Base-by-base conservation (phyloP, 2,113 vertebrate species). In the Sisor rabdophorus region DNA sequence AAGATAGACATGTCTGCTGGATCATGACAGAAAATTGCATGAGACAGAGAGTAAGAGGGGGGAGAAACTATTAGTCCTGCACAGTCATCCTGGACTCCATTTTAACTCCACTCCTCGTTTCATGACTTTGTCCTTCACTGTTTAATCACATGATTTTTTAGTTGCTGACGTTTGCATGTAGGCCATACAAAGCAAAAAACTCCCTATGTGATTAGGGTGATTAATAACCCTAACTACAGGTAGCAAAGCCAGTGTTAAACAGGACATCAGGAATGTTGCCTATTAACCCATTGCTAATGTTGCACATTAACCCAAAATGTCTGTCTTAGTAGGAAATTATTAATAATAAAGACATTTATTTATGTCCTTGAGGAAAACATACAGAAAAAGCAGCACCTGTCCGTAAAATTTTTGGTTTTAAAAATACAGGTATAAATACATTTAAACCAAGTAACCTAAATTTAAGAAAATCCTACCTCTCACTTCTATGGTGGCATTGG, bases 401-500 rank as follows among this genome's bases (percentile, higher is more conserved):
- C 40, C 17, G 24, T 50, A 10, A 68, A 26, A 9, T 26, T 22
- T 67, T 67, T 48, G 7, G 32, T 36, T 36, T 36, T 3, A 36
- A 67, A 52, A 68, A 52, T 2, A 48, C 4, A 22, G 61, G 32
- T 44, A 11, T n/a, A 7, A 44, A 67, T 16, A 13, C 50, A 52
- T 17, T 16, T 10, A 44, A 44, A 44, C 40, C 19, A 15, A 64
- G 32, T 11, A 15, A 64, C 11, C 20, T 64, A 44, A 17, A 24
- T 58, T 47, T 70, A 7, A 19, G 36, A 17, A 19, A 26, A 44
- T 56, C 89, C 78, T 96, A 99, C 97, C 95, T 98, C 95, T 96
- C 59, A 99, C 88, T 86, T 98, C 95, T 78, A 99, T 97, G 83
- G 94, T 94, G 87, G 94, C 94, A 56, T 98, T 99, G 84, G 91